phyloP scores from a whole-genome alignment of 2,113 vertebrate species.

The Terrapene triunguis region DNA sequence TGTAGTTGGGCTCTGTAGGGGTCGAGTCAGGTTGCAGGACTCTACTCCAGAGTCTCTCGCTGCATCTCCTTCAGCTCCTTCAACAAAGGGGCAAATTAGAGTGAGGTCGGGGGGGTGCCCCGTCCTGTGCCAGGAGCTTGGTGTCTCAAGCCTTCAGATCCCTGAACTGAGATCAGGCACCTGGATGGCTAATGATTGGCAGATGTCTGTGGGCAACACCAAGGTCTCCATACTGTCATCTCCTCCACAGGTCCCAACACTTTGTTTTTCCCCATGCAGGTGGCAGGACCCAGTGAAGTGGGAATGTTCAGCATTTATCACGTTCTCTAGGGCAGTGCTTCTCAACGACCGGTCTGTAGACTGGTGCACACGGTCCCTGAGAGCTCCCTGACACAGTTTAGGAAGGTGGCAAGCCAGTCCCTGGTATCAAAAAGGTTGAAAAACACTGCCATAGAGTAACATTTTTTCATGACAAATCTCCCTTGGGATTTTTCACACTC shows the following conservation, averaged over 20 bases:
- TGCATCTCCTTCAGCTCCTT: too few relatives aligned
- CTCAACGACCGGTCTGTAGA: too few relatives aligned
- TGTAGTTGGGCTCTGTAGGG: not conserved
- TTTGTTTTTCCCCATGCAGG: accelerated
- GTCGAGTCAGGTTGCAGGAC: too few relatives aligned
- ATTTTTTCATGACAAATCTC: accelerated
- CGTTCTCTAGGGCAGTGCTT: too few relatives aligned
- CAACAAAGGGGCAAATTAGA: too few relatives aligned
- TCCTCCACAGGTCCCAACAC: not conserved
- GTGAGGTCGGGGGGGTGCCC: accelerated
- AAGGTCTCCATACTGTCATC: accelerated
- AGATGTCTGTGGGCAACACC: not conserved
- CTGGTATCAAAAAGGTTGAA: not conserved
- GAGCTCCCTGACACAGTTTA: not conserved
- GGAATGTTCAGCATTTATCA: too few relatives aligned
- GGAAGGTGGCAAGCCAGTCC: not conserved
- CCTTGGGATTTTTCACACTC: not conserved
- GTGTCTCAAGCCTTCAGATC: accelerated
- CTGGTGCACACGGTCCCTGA: too few relatives aligned
- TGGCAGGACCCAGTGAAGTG: too few relatives aligned
- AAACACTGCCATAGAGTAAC: not conserved
- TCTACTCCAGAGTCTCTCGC: too few relatives aligned
- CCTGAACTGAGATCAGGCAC: not conserved
- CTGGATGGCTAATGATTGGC: not conserved
- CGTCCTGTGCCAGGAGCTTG: not conserved